Percentiles rank a stretch among this genome's conserved stretches.
These are phyloP conservation scores for Parasteatoda tepidariorum DNA, from an alignment of 1,140 invertebrate genomes.

Conservation along the genomic window DNA sequence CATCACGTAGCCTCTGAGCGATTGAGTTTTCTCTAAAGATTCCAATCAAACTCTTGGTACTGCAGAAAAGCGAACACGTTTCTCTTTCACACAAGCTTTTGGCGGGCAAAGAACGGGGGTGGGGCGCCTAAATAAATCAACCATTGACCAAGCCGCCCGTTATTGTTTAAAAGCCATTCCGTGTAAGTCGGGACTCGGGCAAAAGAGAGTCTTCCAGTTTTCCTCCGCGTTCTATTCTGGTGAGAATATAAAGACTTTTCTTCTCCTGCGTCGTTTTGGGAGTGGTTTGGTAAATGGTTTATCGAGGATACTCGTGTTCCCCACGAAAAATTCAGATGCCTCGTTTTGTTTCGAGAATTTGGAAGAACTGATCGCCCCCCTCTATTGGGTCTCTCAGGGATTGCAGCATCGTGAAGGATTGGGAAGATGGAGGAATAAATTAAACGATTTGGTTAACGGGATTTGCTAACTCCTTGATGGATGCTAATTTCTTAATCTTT, in stretches of 20 bases:
- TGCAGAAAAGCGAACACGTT: conserved; percentile 27
- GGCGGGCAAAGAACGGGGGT: not conserved
- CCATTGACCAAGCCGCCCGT: conserved; percentile 27
- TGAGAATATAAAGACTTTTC: conserved; percentile 6
- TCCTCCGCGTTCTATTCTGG: conserved; percentile 18
- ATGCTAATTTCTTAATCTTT: too few species aligned
- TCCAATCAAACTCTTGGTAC: conserved; percentile 36
- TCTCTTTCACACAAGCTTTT: conserved; percentile 17
- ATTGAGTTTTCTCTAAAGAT: conserved; percentile 46
- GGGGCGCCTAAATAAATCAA: conserved; percentile 47
- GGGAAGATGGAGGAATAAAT: too few species aligned
- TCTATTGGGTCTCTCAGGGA: too few species aligned
- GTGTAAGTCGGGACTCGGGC: conserved; percentile 21
- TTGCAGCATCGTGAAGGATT: too few species aligned
- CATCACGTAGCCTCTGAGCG: conserved; percentile 25
- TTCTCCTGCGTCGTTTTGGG: not conserved
- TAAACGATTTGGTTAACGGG: too few species aligned
- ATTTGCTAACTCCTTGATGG: too few species aligned
- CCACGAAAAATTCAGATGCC: conserved; percentile 23
- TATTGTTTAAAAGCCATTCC: conserved; percentile 57
- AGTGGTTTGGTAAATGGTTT: conserved; percentile 4
- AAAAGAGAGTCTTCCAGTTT: not conserved
- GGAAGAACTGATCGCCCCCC: not conserved
- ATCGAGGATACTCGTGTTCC: conserved; percentile 10
- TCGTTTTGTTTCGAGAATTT: not conserved